These are phyloP conservation scores for Ypsolopha sequella DNA, from an alignment of 2,888 invertebrate genomes.

Conservation along the genomic window DNA sequence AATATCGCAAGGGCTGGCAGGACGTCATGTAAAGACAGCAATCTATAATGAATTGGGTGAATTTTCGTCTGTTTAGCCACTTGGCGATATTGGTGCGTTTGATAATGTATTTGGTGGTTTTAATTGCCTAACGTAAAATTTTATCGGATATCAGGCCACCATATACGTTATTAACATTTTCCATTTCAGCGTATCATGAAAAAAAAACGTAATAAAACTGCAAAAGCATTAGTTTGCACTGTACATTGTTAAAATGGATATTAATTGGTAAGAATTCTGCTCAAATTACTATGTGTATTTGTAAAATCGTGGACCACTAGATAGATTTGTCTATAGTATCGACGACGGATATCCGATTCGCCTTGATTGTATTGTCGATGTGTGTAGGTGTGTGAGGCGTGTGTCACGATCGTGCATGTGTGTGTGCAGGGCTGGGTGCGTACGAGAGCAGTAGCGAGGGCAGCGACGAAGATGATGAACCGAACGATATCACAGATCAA, in stretches of 20 bases:
- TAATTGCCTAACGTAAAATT: slow-evolving; percentile 1
- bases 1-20: slow-evolving; percentile 17
- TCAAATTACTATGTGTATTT: too few relatives aligned
- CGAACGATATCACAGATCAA: slow-evolving; percentile 72
- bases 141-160: too few relatives aligned
- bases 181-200: too few relatives aligned
- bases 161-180: too few relatives aligned
- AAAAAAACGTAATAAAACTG: too few relatives aligned
- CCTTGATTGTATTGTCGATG: too few relatives aligned
- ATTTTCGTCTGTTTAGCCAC: background rate
- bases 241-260: too few relatives aligned
- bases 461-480: slow-evolving; percentile 55
- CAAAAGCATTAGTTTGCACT: too few relatives aligned
- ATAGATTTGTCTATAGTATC: too few relatives aligned
- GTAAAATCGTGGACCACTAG: too few relatives aligned
- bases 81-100: slow-evolving; percentile 34
- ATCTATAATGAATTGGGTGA: background rate
- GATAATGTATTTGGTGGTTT: slow-evolving; percentile 42
- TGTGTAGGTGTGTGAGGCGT: background rate
- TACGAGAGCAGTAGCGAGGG: slow-evolving; percentile 83
- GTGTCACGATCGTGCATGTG: background rate
- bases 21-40: background rate
- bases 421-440: slow-evolving; percentile 81
- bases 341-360: too few relatives aligned
- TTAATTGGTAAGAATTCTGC: too few relatives aligned